Percentiles rank a stretch among this genome's conserved stretches.
Conservation (phyloP, 1,140 invertebrate genomes). For the Pomacea maculata region DNA sequence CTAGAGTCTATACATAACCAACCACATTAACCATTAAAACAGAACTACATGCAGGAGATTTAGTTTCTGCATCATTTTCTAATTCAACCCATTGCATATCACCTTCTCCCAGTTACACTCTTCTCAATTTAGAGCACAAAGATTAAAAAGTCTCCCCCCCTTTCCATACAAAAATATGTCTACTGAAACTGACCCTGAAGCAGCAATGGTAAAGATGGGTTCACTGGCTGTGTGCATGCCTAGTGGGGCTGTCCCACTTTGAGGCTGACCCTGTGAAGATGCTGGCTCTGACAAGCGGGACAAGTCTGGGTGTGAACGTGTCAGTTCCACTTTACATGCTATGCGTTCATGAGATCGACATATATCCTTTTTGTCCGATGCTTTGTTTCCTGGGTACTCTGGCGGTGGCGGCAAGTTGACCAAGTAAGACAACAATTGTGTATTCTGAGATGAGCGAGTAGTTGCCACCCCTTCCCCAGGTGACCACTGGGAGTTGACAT, state of each 20-base stretch:
- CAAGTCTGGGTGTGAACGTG: constrained; percentile 80
- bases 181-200: constrained; percentile 24
- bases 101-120: no score
- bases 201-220: constrained; percentile 12
- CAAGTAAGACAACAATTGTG: constrained; percentile 36
- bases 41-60: no score
- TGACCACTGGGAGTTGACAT: constrained; percentile 31
- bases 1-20: no score
- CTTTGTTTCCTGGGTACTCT: constrained; percentile 68
- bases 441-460: constrained; percentile 4
- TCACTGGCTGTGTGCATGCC: constrained; percentile 22
- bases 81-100: no score
- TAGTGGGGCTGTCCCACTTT: not conserved
- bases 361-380: constrained; percentile 66
- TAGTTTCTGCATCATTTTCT: no score
- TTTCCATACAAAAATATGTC: not conserved
- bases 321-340: constrained; percentile 38
- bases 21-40: no score
- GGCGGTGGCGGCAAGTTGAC: constrained; percentile 55
- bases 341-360: constrained; percentile 52
- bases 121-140: no score
- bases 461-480: constrained; percentile 15
- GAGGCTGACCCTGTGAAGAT: not conserved
- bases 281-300: constrained; percentile 45
- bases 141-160: no score